These are phyloP conservation scores for Myocastor coypus DNA, from an alignment of 2,113 vertebrate genomes.

Conservation along the genomic window DNA sequence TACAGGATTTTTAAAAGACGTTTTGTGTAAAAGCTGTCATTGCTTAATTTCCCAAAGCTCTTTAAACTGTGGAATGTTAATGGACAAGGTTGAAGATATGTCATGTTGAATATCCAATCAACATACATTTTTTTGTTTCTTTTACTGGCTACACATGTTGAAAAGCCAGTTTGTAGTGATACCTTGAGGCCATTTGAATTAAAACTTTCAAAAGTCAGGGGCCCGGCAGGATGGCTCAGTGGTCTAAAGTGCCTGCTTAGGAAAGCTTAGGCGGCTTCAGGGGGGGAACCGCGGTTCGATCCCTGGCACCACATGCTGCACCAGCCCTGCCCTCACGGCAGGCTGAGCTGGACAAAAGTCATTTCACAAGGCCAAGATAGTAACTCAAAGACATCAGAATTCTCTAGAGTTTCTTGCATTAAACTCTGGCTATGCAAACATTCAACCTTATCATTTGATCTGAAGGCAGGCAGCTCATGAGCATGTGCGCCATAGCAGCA, in stretches of 20 bases:
- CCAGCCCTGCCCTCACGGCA: too few species aligned
- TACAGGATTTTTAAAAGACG: background rate
- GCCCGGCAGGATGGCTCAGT: too few species aligned
- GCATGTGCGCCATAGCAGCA: background rate
- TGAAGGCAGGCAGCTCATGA: background rate
- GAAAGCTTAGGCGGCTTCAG: too few species aligned
- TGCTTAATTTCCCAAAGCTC: conserved; percentile 39
- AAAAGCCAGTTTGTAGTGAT: conserved; percentile 21
- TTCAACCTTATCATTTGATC: conserved; percentile 33
- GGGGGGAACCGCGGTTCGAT: too few species aligned
- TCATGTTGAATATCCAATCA: background rate
- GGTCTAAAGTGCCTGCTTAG: too few species aligned
- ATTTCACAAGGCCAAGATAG: conserved; percentile 14
- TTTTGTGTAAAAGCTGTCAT: background rate
- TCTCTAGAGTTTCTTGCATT: conserved; percentile 21
- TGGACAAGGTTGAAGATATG: background rate
- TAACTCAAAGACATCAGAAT: conserved; percentile 40
- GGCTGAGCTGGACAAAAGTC: too few species aligned
- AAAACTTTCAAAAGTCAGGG: background rate
- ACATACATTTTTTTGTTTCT: background rate
- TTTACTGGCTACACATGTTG: background rate
- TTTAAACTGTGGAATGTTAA: background rate
- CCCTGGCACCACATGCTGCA: too few species aligned
- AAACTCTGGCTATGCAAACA: conserved; percentile 38
- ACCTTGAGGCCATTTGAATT: background rate